Conservation (phyloP, 2,797 vertebrate genomes). For the Cetoscarus ocellatus region DNA sequence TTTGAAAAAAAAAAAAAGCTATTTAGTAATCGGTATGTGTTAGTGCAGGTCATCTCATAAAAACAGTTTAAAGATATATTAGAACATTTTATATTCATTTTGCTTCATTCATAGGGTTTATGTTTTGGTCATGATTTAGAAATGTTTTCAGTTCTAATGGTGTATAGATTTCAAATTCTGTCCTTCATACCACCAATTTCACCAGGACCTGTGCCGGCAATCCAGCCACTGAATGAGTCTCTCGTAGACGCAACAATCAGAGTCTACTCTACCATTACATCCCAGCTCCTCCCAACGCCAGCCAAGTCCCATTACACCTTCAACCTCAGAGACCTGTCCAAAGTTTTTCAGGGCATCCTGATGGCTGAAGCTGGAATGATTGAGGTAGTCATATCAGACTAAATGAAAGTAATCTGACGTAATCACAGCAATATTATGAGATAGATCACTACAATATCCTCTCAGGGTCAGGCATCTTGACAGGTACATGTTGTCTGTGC, state of each 20-base stretch:
- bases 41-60: background rate
- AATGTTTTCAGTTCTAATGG: background rate
- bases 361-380: constrained; percentile 89
- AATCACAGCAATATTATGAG: background rate
- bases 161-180: background rate
- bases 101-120: background rate
- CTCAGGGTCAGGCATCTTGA: background rate
- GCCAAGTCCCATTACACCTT: constrained; percentile 96
- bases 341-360: constrained; percentile 95
- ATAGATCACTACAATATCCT: background rate
- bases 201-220: constrained; percentile 72
- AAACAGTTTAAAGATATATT: background rate
- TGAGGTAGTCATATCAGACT: constrained; percentile 73
- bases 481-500: background rate
- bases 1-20: background rate
- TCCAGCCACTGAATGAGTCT: constrained; percentile 82
- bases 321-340: constrained; percentile 94
- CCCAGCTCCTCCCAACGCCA: constrained; percentile 94
- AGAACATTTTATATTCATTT: constrained; percentile 8
- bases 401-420: constrained; percentile 10
- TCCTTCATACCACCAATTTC: background rate
- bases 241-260: constrained; percentile 88
- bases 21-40: background rate
- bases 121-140: background rate
- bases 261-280: constrained; percentile 89